Evolutionary conservation across 2,888 invertebrate genomes (phyloP), one percentile per base, ranked within the genome.

Genomic region (Agonopterix heracliana): DNA sequence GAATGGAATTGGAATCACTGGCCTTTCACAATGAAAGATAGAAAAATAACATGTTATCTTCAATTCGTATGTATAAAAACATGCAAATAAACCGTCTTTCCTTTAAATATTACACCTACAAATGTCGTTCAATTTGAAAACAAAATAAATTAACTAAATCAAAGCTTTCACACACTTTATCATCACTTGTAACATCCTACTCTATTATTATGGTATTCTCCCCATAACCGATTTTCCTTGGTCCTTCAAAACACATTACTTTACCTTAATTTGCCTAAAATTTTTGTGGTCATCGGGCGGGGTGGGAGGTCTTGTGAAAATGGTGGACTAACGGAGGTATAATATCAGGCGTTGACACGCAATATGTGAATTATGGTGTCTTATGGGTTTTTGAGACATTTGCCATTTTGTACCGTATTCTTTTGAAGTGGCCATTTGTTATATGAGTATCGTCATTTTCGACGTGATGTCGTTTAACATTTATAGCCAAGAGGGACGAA

Each of bases 341-440:
- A 52, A 58, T 76, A 80, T 75, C 66, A 70, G 64, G 52, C 44
- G 66, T 71, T 71, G 73, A 68, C 85, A 85, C 80, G 85, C 85
- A 62, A 85, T 76, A 61, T 54, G 71, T 74, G 80, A 81, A 84
- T 85, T 84, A 85, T 76, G 77, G 74, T 56, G 64, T 65, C 61
- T 67, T 66, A 66, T 62, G 60, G 67, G 68, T 63, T 72, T 66
- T 66, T 64, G 63, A 71, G 73, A 72, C 68, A 66, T 72, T 41
- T 60, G 50, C 45, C 13, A 44, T 47, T 50, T 34, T 43, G 41
- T 41, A 34, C 46, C 11, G 34, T 41, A 3, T 8, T 48, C 9
- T 9, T 68, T 64, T 69, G 61, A 60, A 69, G 66, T 67, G 62
- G 57, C 49, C 54, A 59, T 57, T 54, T 41, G 56, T 66, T 61